A percentile compares a stretch with the other conserved stretches of the same genome.
phyloP scores from a whole-genome alignment of 2,888 invertebrate species.

The Macrostomum cliftonense region DNA sequence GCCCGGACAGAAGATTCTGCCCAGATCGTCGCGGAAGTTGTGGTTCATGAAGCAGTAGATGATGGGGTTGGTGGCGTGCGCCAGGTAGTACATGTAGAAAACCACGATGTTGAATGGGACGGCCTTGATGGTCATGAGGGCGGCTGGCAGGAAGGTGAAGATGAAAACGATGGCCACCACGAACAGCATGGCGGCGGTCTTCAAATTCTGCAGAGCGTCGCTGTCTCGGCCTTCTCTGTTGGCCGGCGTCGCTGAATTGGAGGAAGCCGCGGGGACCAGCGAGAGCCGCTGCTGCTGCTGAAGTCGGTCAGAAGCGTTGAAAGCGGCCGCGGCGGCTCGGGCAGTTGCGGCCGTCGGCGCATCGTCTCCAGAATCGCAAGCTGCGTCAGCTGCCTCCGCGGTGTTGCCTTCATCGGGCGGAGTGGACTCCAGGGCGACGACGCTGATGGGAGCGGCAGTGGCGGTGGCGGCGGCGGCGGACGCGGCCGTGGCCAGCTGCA shows the following conservation, averaged over 20 bases:
- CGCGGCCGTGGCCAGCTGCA: no score
- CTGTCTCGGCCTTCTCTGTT: conserved; percentile 9
- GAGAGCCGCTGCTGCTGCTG: no score
- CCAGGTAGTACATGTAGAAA: conserved; percentile 34
- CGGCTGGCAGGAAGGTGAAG: conserved; percentile 28
- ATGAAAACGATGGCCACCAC: conserved; percentile 32
- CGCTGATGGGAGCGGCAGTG: no score
- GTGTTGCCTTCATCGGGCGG: not conserved
- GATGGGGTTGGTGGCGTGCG: conserved; percentile 35
- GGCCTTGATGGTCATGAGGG: conserved; percentile 22
- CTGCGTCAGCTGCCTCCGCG: no score
- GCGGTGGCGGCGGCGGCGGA: not conserved
- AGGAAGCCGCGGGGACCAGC: no score
- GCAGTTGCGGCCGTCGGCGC: no score
- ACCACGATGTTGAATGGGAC: conserved; percentile 21
- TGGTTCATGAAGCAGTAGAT: conserved; percentile 37
- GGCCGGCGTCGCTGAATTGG: no score
- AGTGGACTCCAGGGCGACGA: not conserved
- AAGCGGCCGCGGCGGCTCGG: no score
- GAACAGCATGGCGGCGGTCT: conserved; percentile 33
- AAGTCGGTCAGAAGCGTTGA: no score
- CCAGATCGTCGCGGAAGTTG: conserved; percentile 30
- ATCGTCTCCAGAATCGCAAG: no score
- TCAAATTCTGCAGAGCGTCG: conserved; percentile 22
- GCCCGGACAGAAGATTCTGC: conserved; percentile 16